Evolutionary conservation across 2,113 vertebrate genomes (phyloP).

Genomic region (Aegotheles bennettii): DNA sequence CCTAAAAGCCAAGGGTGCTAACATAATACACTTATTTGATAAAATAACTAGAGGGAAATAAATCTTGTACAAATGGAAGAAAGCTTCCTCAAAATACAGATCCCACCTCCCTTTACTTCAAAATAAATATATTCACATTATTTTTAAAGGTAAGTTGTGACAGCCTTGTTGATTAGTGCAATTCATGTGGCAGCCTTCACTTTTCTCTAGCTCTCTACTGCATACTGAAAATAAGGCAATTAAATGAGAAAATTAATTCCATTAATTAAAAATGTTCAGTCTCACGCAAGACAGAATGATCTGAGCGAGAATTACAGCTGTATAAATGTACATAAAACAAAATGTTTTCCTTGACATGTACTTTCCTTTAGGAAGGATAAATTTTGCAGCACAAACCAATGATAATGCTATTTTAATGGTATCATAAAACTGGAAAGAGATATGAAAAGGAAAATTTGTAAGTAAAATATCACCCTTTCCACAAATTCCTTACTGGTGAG

Average conservation of each 20-base stretch:
- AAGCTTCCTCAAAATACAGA: neutral
- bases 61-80: neutral
- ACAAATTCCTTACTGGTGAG: slow-evolving; percentile 25
- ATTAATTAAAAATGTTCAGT: slow-evolving; percentile 62
- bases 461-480: neutral
- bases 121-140: slow-evolving; percentile 46
- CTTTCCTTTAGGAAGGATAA: slow-evolving; percentile 32
- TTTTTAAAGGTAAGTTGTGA: slow-evolving; percentile 66
- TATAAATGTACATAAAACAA: slow-evolving; percentile 26
- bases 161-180: slow-evolving; percentile 61
- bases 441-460: neutral
- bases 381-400: neutral
- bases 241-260: slow-evolving; percentile 66
- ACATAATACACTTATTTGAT: neutral
- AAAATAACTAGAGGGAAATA: neutral
- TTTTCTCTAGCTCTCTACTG: slow-evolving; percentile 29
- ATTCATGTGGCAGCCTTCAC: slow-evolving; percentile 53
- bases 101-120: neutral
- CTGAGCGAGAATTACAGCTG: slow-evolving; percentile 27
- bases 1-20: neutral
- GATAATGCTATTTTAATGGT: neutral
- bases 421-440: neutral
- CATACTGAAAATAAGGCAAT: slow-evolving; percentile 60
- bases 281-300: slow-evolving; percentile 32
- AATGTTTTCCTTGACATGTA: neutral